phyloP scores from a whole-genome alignment of 2,888 invertebrate species.

The Diarsia dahlii region DNA sequence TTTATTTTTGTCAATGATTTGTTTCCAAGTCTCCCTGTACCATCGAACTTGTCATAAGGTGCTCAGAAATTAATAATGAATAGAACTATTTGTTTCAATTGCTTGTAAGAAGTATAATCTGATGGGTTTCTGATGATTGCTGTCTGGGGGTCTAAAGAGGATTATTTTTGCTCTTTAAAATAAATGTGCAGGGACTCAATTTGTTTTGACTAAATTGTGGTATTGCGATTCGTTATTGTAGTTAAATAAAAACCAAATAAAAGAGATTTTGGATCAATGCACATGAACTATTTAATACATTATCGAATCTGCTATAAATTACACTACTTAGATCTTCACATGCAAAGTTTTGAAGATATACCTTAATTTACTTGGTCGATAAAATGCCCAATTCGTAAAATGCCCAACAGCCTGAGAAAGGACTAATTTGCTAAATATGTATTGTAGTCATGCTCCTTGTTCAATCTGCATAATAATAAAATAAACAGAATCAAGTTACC shows the following conservation, averaged over 20 bases:
- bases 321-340: too few relatives aligned
- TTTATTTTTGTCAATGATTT: not conserved
- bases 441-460: not conserved
- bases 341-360: too few relatives aligned
- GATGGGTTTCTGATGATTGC: conserved; percentile 43
- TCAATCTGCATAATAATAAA: too few relatives aligned
- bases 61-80: conserved; percentile 62
- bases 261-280: not conserved
- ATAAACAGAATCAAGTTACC: not conserved
- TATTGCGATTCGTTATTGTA: not conserved
- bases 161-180: conserved; percentile 37
- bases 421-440: too few relatives aligned
- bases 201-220: conserved; percentile 29
- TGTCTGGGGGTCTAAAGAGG: conserved; percentile 33
- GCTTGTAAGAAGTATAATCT: conserved; percentile 50
- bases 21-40: conserved; percentile 24
- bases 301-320: too few relatives aligned
- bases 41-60: conserved; percentile 47
- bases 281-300: not conserved
- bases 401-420: too few relatives aligned
- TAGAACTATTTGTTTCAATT: conserved; percentile 62
- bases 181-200: conserved; percentile 7
- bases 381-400: too few relatives aligned
- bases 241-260: not conserved
- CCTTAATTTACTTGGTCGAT: too few relatives aligned